Conservation (phyloP, 2,113 vertebrate genomes). For the Heliornis fulica region DNA sequence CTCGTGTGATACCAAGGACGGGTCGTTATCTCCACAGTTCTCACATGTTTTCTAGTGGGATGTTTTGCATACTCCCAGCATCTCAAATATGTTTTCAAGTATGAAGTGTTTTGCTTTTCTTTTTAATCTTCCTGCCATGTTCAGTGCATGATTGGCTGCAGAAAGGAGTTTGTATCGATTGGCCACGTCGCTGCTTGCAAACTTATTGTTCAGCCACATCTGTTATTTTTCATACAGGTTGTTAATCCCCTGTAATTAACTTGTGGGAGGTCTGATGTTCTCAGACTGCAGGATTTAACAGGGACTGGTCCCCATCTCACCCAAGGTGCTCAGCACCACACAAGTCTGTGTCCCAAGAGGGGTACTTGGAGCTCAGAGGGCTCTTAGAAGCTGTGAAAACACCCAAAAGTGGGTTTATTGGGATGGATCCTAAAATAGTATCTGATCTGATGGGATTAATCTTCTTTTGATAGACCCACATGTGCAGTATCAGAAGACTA, state of each 20-base stretch:
- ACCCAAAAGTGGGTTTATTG: neutral
- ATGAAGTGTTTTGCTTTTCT: neutral
- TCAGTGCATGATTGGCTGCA: neutral
- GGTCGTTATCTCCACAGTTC: neutral
- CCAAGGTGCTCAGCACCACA: neutral
- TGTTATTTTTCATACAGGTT: neutral
- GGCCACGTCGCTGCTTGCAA: slow-evolving; percentile 3
- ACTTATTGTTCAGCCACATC: slow-evolving; percentile 6
- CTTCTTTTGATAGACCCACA: neutral
- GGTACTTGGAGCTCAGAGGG: neutral
- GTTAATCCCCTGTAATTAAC: neutral
- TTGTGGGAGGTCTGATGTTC: neutral
- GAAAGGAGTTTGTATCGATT: neutral
- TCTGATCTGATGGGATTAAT: neutral
- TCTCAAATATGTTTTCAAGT: neutral
- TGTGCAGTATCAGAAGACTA: neutral
- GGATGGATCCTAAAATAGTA: neutral
- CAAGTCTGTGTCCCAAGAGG: neutral
- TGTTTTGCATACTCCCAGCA: neutral
- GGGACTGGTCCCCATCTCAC: neutral
- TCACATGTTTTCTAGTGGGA: neutral
- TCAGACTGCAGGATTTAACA: neutral
- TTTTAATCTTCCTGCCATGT: neutral
- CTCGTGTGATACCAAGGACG: neutral
- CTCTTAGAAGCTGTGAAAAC: neutral